These are phyloP conservation scores for Chaetodon auriga DNA, from an alignment of 2,113 vertebrate species.

Conservation along the genomic window DNA sequence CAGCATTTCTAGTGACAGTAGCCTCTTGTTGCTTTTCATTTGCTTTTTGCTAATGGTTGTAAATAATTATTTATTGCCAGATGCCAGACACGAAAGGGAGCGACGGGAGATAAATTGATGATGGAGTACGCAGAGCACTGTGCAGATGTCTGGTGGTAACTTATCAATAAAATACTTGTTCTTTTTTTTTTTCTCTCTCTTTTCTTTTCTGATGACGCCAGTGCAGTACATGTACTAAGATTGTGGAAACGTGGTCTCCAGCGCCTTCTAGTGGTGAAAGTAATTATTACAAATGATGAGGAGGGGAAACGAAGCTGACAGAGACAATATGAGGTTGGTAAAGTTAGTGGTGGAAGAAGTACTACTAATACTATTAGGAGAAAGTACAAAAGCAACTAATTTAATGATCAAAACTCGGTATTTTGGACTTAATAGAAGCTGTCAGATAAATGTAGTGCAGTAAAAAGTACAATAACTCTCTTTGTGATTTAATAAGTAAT, in stretches of 20 bases:
- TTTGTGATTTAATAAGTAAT: not conserved
- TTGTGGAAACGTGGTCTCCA: conserved; percentile 45
- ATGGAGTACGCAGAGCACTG: conserved; percentile 14
- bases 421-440: too few relatives aligned
- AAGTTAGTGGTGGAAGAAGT: not conserved
- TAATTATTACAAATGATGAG: not conserved
- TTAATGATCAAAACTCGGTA: not conserved
- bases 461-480: not conserved
- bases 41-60: conserved; percentile 89
- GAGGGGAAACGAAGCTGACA: not conserved
- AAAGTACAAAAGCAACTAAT: not conserved
- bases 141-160: conserved; percentile 47
- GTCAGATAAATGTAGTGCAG: not conserved
- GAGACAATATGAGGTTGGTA: not conserved
- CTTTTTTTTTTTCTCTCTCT: conserved; percentile 8
- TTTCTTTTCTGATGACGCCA: not conserved
- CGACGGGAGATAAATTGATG: conserved; percentile 25
- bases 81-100: conserved; percentile 73
- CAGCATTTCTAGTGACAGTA: conserved; percentile 54
- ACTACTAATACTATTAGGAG: not conserved
- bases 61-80: conserved; percentile 97
- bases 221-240: too few relatives aligned
- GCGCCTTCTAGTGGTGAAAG: conserved; percentile 45
- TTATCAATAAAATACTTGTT: conserved; percentile 65
- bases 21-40: conserved; percentile 71